Evolutionary conservation across 2,888 invertebrate species (phyloP).

Genomic region (Ornithoptera priamus): DNA sequence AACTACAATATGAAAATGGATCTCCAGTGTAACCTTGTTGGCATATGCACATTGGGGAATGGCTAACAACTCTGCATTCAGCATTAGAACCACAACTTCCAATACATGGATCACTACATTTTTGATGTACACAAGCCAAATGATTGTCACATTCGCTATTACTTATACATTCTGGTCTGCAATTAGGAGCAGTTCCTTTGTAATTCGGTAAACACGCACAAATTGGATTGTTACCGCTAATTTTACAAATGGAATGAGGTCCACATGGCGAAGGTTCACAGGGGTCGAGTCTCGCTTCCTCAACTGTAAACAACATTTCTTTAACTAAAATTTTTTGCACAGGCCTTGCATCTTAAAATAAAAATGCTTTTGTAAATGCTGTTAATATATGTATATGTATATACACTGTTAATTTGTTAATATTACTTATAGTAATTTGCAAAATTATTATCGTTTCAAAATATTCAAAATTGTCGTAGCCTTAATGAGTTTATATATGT

Average conservation of each 20-base stretch:
- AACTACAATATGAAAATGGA: conserved; percentile 85
- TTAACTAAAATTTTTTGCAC: neutral
- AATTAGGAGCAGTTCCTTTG: conserved; percentile 86
- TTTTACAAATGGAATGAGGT: conserved; percentile 85
- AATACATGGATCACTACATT: conserved; percentile 88
- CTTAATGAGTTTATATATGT: too few relatives aligned
- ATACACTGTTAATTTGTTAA: too few relatives aligned
- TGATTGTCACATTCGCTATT: conserved; percentile 87
- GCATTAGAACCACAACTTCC: conserved; percentile 86
- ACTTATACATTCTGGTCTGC: conserved; percentile 88
- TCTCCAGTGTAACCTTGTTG: conserved; percentile 85
- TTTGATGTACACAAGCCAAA: conserved; percentile 86
- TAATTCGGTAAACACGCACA: conserved; percentile 86
- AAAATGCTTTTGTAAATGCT: neutral
- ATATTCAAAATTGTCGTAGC: too few relatives aligned
- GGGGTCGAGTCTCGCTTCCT: conserved; percentile 67
- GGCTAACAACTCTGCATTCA: conserved; percentile 88
- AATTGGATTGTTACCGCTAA: conserved; percentile 83
- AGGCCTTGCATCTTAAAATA: neutral
- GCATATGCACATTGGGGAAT: conserved; percentile 87
- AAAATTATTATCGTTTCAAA: too few relatives aligned
- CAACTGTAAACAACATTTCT: conserved; percentile 34
- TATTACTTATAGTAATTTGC: too few relatives aligned
- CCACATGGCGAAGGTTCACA: conserved; percentile 90
- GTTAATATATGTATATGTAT: too few relatives aligned